Conservation (phyloP, 2,113 vertebrate species). For the Monopterus albus region DNA sequence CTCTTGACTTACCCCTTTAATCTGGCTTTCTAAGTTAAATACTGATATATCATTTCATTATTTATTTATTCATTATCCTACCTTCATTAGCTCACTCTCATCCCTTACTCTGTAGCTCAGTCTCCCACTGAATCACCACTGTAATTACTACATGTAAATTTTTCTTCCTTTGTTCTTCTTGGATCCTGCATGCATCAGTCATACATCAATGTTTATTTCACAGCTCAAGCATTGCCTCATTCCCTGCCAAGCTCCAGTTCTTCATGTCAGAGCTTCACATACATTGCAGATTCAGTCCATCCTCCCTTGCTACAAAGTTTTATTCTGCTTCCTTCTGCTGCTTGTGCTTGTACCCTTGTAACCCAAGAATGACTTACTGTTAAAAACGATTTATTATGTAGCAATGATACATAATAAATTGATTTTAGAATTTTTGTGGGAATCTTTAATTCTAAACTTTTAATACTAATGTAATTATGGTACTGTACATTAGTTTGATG, state of each 20-base stretch:
- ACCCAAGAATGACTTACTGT: no score
- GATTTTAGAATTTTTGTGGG: not conserved
- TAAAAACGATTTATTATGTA: no score
- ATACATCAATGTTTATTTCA: not conserved
- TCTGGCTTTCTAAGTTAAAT: not conserved
- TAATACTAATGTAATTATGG: not conserved
- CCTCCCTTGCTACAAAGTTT: not conserved
- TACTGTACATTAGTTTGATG: not conserved
- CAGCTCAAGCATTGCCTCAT: not conserved
- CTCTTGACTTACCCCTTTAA: no score
- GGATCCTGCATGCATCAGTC: not conserved
- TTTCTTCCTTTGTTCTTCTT: not conserved
- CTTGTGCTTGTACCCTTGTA: no score
- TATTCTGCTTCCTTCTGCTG: not conserved
- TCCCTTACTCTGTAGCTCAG: not conserved
- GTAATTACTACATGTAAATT: no score
- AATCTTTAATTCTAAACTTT: constrained; percentile 8
- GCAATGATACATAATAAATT: not conserved
- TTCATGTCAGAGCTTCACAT: not conserved
- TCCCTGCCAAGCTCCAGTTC: not conserved
- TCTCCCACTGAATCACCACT: no score
- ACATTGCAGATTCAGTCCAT: no score
- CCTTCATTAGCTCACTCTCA: not conserved
- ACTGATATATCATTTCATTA: not conserved
- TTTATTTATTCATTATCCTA: not conserved